A percentile compares a stretch with the other conserved stretches of the same genome.
Conservation (phyloP, 2,888 invertebrate species). For the Sesia apiformis region DNA sequence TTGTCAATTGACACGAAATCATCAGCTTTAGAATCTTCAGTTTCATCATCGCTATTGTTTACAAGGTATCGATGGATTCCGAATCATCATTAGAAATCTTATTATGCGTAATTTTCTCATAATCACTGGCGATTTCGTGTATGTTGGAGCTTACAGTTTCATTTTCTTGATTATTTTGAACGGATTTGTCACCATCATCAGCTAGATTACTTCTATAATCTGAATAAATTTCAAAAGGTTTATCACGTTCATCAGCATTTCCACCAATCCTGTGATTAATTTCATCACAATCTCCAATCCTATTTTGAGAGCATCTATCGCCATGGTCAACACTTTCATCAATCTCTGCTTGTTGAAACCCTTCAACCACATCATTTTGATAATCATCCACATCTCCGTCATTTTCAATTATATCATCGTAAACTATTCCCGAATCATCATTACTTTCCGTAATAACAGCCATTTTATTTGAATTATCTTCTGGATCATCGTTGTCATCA, state of each 20-base stretch:
- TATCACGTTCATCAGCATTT: not conserved
- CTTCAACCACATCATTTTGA: too few species aligned
- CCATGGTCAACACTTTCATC: constrained; percentile 5
- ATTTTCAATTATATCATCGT: constrained; percentile 4
- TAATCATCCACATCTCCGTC: constrained; percentile 1
- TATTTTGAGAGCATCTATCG: constrained; percentile 1
- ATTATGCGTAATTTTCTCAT: not conserved
- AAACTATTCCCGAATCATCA: constrained; percentile 23
- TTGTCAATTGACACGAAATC: not conserved
- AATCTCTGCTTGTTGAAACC: constrained; percentile 2
- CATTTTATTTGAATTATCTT: not conserved
- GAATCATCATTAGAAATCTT: not conserved
- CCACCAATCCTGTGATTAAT: constrained; percentile 1
- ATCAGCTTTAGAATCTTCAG: not conserved
- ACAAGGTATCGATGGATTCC: not conserved
- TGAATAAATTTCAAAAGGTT: not conserved
- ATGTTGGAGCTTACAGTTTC: not conserved
- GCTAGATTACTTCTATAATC: not conserved
- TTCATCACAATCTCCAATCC: constrained; percentile 1
- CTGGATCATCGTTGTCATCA: constrained; percentile 9
- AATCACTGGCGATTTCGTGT: too few species aligned
- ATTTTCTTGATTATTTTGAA: not conserved
- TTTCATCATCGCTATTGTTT: too few species aligned
- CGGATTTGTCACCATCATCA: not conserved
- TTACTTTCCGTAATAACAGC: constrained; percentile 3